Base-by-base conservation (phyloP, 1,140 invertebrate genomes). In the Drosophila sproati region DNA sequence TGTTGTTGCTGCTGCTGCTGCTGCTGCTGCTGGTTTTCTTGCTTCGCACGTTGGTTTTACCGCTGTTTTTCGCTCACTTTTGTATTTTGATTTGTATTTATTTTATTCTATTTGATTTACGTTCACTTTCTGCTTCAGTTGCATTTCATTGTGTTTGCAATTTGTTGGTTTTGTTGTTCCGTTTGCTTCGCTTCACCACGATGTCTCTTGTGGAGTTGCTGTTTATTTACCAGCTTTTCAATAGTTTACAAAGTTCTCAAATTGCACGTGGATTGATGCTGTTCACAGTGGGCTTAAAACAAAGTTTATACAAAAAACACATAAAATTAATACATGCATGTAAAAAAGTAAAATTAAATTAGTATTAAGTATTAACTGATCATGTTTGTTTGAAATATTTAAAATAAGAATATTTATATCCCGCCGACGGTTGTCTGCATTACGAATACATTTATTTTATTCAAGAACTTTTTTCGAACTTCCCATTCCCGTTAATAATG, bases 111-210 rank as follows among this genome's bases (percentile, higher is more conserved):
- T 43, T 20, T 76, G 76, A 73, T 78, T 77, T 80, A 71, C 80
- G 73, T 82, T 89, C 78, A 86, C 76, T 83, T 77, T 83, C 74
- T 70, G 81, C 68, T 54, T 83, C 77, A 75, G 66, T 72, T 79
- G 69, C 73, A 81, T 77, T 87, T 78, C 62, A 77, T 82, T 72
- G 47, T 60, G 47, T 73, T 77, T 64, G 50, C 41, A 62, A 37
- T 55, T 77, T 47, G 73, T 86, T 67, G 32, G 39, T 41, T 57
- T 73, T 59, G 39, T 67, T 37, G 5, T 6, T 66, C 66, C 34
- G 28, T 5, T 39, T 31, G 20, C 47, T 47, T 28, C 37, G n/a
- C 41, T 61, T 72, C 52, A 73, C 57, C 62, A 62, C 68, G 45
- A 45, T 56, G 35, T 48, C 32, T 35, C 29, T 35, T 45, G 43